These are phyloP conservation scores for Perizoma affinitatum DNA, from an alignment of 2,888 invertebrate genomes.

Conservation along the genomic window DNA sequence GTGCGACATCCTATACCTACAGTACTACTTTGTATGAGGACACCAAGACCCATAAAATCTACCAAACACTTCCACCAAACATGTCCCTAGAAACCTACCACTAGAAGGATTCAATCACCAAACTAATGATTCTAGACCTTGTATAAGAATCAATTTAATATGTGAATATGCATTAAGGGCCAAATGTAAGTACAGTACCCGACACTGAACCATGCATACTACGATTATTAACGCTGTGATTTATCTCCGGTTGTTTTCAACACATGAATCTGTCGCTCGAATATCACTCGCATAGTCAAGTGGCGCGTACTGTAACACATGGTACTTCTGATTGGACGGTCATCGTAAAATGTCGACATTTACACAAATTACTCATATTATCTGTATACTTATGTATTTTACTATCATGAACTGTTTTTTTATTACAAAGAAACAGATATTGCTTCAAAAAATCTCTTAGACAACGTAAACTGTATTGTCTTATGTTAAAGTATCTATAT, in stretches of 20 bases:
- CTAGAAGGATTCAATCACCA: no score
- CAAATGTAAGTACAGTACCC: slow-evolving; percentile 7
- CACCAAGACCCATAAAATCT: no score
- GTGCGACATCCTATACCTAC: no score
- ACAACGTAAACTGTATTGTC: no score
- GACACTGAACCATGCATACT: not conserved
- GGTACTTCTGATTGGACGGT: slow-evolving; percentile 13
- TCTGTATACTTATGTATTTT: slow-evolving; percentile 1
- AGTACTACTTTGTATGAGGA: no score
- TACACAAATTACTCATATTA: not conserved
- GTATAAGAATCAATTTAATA: not conserved
- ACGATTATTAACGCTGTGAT: not conserved
- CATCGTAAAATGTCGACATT: slow-evolving; percentile 1
- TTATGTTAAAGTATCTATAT: no score
- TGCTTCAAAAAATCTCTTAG: not conserved
- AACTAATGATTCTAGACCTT: no score
- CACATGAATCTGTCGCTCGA: not conserved
- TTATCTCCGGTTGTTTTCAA: no score
- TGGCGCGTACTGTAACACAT: slow-evolving; percentile 10
- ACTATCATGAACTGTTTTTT: slow-evolving; percentile 2
- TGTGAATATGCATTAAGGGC: no score
- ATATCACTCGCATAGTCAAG: not conserved
- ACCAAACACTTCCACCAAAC: no score
- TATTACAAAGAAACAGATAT: not conserved
- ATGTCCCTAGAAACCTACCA: no score